A percentile compares a stretch with the other conserved stretches of the same genome.
phyloP scores from a whole-genome alignment of 2,888 invertebrate species.

The Mesopsocus fuscifrons region DNA sequence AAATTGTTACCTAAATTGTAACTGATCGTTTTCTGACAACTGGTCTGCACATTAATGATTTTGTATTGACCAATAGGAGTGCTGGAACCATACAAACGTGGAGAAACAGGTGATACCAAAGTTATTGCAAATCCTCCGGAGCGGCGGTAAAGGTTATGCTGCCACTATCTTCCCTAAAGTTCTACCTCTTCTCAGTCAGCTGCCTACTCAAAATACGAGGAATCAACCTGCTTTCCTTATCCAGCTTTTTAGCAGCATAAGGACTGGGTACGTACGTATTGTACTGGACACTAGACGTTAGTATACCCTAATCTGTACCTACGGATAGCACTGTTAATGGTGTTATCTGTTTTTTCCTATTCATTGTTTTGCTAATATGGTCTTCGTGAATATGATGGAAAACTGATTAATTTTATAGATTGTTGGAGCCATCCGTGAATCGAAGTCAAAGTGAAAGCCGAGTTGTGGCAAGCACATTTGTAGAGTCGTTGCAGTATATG shows the following conservation, averaged over 20 bases:
- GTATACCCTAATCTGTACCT: no score
- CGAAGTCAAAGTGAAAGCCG: conserved; percentile 46
- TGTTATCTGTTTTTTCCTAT: no score
- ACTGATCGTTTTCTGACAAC: no score
- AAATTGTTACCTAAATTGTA: no score
- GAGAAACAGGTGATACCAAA: conserved; percentile 55
- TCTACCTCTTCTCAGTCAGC: conserved; percentile 51
- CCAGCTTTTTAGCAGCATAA: conserved; percentile 47
- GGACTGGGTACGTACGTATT: conserved; percentile 34
- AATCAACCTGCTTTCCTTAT: conserved; percentile 35
- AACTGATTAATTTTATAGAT: conserved; percentile 26
- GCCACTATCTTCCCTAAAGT: conserved; percentile 50
- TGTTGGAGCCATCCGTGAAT: conserved; percentile 36
- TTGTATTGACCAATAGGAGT: no score
- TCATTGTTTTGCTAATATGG: conserved; percentile 9
- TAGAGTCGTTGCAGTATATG: conserved; percentile 53
- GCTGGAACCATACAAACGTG: conserved; percentile 47
- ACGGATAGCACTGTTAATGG: no score
- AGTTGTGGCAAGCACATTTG: conserved; percentile 43
- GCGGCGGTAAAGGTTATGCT: conserved; percentile 62
- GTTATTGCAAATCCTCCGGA: conserved; percentile 41
- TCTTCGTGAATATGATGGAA: conserved; percentile 8
- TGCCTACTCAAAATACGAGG: conserved; percentile 32
- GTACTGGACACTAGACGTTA: no score
- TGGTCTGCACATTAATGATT: no score